A percentile compares a stretch with the other conserved stretches of the same genome.
Evolutionary conservation across 2,888 invertebrate species (phyloP).

Genomic region (Adelognathus sp.): DNA sequence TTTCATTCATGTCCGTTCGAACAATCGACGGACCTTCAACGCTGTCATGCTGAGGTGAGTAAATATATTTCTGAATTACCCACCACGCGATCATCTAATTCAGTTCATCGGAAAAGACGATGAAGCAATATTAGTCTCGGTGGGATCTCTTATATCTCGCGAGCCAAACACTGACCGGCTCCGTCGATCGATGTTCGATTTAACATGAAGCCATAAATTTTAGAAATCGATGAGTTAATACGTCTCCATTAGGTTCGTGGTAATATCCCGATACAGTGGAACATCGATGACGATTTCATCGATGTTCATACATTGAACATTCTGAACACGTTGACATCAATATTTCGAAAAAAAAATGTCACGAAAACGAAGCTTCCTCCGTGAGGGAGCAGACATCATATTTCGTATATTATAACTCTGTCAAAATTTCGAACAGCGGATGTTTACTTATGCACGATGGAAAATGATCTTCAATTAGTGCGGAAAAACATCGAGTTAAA

Average conservation of each 20-base stretch:
- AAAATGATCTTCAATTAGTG: too few relatives aligned
- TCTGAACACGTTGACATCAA: too few relatives aligned
- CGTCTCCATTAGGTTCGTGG: not conserved
- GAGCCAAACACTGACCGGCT: not conserved
- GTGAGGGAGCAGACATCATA: too few relatives aligned
- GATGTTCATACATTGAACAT: too few relatives aligned
- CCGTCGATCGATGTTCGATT: not conserved
- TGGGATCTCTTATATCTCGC: not conserved
- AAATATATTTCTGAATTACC: not conserved
- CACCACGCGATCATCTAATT: not conserved
- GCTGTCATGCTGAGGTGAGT: slow-evolving; percentile 12
- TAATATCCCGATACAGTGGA: not conserved
- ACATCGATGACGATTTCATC: not conserved
- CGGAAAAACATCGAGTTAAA: too few relatives aligned
- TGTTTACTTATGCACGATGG: too few relatives aligned
- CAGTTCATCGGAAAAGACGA: not conserved
- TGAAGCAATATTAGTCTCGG: not conserved
- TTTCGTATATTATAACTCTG: too few relatives aligned
- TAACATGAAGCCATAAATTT: slow-evolving; percentile 11
- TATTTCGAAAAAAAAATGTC: too few relatives aligned
- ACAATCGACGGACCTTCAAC: not conserved
- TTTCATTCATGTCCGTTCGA: not conserved
- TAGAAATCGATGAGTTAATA: not conserved
- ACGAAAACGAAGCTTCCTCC: too few relatives aligned
- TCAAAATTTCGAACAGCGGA: too few relatives aligned